phyloP scores from a whole-genome alignment of 2,888 invertebrate genomes.

The Eristalinus sepulchralis region DNA sequence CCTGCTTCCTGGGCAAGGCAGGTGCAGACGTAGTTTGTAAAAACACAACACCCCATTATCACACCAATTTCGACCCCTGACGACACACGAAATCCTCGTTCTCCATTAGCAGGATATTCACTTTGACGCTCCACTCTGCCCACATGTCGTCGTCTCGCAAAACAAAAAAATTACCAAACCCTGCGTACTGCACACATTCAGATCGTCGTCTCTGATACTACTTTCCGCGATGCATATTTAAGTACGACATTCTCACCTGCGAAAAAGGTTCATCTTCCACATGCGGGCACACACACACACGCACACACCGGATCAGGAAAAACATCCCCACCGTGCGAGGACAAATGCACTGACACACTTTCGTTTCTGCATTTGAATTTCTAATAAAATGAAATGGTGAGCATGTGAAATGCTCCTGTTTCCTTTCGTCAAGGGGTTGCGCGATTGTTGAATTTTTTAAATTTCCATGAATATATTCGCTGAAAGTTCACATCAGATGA shows the following conservation, averaged over 20 bases:
- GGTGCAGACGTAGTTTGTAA: not conserved
- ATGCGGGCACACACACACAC: too few relatives aligned
- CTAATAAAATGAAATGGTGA: slow-evolving; percentile 41
- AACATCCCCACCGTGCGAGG: slow-evolving; percentile 2
- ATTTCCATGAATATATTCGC: slow-evolving; percentile 14
- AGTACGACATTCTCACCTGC: slow-evolving; percentile 15
- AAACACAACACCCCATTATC: not conserved
- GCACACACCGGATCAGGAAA: not conserved
- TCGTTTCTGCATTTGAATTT: slow-evolving; percentile 47
- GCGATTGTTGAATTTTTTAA: slow-evolving; percentile 28
- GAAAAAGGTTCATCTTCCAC: slow-evolving; percentile 11
- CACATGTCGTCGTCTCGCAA: not conserved
- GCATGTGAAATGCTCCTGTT: slow-evolving; percentile 20
- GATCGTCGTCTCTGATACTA: not conserved
- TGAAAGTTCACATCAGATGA: not conserved
- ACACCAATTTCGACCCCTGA: slow-evolving; percentile 1
- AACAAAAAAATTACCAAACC: not conserved
- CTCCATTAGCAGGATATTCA: slow-evolving; percentile 27
- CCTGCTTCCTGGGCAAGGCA: not conserved
- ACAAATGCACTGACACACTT: slow-evolving; percentile 48
- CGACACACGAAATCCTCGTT: slow-evolving; percentile 6
- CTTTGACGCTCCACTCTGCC: slow-evolving; percentile 1
- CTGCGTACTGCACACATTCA: slow-evolving; percentile 6
- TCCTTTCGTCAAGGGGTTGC: slow-evolving; percentile 2
- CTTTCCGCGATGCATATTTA: slow-evolving; percentile 29